A percentile compares a stretch with the other conserved stretches of the same genome.
Evolutionary conservation across 2,113 vertebrate genomes (phyloP).

Genomic region (Ibidorhyncha struthersii): DNA sequence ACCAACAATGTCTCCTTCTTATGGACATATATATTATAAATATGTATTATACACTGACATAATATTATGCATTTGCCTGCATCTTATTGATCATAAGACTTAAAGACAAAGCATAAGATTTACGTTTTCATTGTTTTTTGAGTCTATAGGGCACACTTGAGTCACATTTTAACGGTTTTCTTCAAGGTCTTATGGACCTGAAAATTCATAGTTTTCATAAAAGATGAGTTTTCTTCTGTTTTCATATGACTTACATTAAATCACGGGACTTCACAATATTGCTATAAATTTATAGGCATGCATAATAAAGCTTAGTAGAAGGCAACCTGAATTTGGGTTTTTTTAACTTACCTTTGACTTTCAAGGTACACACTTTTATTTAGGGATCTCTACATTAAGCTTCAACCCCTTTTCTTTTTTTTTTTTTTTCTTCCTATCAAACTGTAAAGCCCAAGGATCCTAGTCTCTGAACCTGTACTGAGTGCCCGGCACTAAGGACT

Average conservation of each 20-base stretch:
- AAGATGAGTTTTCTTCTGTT: background rate
- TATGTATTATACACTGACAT: background rate
- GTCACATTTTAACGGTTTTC: background rate
- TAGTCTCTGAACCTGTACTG: background rate
- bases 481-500: background rate
- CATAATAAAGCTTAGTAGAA: background rate
- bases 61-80: background rate
- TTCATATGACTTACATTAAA: background rate
- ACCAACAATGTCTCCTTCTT: background rate
- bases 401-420: background rate
- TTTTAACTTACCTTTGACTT: background rate
- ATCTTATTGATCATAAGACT: background rate
- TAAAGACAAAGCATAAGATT: background rate
- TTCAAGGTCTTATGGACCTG: background rate
- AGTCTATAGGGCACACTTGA: background rate
- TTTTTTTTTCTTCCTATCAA: background rate
- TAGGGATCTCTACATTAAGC: background rate
- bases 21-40: background rate
- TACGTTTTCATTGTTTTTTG: background rate
- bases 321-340: background rate
- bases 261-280: background rate
- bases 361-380: background rate
- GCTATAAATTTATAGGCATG: background rate
- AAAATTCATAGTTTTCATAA: slow-evolving; percentile 31
- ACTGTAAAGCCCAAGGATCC: background rate